Evolutionary conservation across 2,113 vertebrate species (phyloP).

Genomic region (Lasiurus cinereus): DNA sequence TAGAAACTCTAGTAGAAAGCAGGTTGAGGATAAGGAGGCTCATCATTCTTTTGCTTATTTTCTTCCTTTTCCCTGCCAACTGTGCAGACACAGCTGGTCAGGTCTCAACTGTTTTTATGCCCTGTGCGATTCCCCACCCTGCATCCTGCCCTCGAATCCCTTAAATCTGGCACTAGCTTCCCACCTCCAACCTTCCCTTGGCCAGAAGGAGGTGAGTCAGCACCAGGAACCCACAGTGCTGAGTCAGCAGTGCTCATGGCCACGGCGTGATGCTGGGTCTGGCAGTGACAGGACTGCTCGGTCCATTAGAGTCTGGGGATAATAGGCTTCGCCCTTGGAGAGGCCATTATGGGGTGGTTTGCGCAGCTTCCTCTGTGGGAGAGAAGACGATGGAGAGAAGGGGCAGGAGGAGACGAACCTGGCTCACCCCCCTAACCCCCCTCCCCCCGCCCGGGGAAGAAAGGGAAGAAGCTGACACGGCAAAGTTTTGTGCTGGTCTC

Average conservation of each 20-base stretch:
- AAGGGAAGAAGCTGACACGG: constrained; percentile 30
- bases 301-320: constrained; percentile 36
- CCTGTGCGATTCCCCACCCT: neutral
- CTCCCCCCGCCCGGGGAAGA: too few relatives aligned
- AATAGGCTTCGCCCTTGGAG: neutral
- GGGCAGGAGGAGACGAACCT: neutral
- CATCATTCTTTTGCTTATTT: neutral
- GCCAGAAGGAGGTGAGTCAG: neutral
- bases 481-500: constrained; percentile 20
- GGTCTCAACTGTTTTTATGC: neutral
- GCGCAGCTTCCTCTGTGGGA: constrained; percentile 46
- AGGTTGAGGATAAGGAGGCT: neutral
- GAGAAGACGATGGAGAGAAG: neutral
- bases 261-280: rapidly evolving
- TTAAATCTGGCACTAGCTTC: neutral
- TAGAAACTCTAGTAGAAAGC: neutral
- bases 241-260: neutral
- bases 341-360: neutral
- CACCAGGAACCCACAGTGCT: neutral
- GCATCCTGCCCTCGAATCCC: neutral
- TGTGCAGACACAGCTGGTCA: neutral
- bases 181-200: neutral
- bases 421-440: neutral
- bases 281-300: neutral
- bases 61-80: neutral